Evolutionary conservation across 2,797 vertebrate genomes (phyloP), one percentile per base, ranked within the genome.

Genomic region (Anolis apletophallus): DNA sequence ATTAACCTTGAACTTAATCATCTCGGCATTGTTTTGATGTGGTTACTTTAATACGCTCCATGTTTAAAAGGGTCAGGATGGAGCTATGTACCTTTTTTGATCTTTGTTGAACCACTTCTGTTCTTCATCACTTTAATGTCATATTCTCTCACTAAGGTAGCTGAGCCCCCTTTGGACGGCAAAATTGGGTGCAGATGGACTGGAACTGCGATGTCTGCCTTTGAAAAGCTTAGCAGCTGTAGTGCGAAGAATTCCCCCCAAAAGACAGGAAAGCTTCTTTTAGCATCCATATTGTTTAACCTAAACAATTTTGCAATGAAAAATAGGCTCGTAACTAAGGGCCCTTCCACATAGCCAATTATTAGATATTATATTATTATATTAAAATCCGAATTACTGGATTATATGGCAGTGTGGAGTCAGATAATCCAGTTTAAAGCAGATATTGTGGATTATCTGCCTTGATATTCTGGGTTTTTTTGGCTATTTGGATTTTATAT

Each of bases 121-220:
- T 92, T 89, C 94, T 80, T 95, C 89, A 88, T 93, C 94, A 92
- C 91, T 88, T 93, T 92, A 91, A 92, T 93, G 94, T 95, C 94
- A 90, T 89, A 88, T 84, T 73, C 0, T 1, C 68, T 93, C 88
- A 90, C 90, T 91, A 90, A 88, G 92, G 93, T n/a, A 90, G 90
- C 88, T 87, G 67, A 92, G 86, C 81, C 92, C 88, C 91, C 92
- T 79, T 89, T 90, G 92, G 76, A 55, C 76, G 74, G 68, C 80
- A 75, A 85, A 86, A 86, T 79, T 83, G 88, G 92, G 91, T 52
- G 2, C 77, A 93, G 82, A 74, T 78, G 92, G 29, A 93, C 82
- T 89, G 90, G 91, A 87, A 84, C n/a, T n/a, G 88, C 26, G 86
- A 77, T 81, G 55, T 80, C 50, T 88, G 88, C 88, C 91, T 93